Conservation (phyloP, 92 coral and sea anemone genomes). For the Blastomussa wellsi region DNA sequence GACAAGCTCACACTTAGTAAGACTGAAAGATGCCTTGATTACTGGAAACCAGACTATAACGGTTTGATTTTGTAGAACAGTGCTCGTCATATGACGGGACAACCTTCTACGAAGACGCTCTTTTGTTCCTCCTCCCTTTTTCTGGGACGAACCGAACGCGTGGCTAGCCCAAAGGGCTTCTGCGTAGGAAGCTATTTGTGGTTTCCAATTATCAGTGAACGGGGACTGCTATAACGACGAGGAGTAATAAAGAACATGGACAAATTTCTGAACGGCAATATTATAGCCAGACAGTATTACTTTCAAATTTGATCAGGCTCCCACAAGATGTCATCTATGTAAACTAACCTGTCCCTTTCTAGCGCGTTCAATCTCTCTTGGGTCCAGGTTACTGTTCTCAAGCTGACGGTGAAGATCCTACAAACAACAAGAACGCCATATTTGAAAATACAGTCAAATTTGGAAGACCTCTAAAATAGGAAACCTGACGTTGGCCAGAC, state of each 20-base stretch:
- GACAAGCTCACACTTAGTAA: not conserved
- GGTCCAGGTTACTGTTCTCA: slow-evolving; percentile 91
- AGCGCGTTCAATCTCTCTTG: slow-evolving; percentile 82
- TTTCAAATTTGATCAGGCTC: not conserved
- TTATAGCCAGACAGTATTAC: not conserved
- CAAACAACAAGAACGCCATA: not conserved
- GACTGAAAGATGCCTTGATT: not conserved
- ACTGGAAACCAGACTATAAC: not conserved
- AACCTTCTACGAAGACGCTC: not conserved
- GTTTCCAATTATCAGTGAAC: too few species aligned
- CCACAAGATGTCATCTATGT: not conserved
- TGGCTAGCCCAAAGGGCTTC: too few species aligned
- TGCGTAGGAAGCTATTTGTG: too few species aligned
- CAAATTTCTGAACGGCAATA: not conserved
- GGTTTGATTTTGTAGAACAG: not conserved
- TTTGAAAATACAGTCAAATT: too few species aligned
- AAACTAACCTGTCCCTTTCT: slow-evolving; percentile 87
- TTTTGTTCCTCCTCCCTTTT: too few species aligned
- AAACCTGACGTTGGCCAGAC: too few species aligned
- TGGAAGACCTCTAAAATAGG: too few species aligned
- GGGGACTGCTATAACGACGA: too few species aligned
- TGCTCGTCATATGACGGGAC: not conserved
- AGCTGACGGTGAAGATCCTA: slow-evolving; percentile 82
- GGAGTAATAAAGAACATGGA: too few species aligned
- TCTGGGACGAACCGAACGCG: too few species aligned